Evolutionary conservation across 1,140 invertebrate species (phyloP).

Genomic region (Atta colombica): DNA sequence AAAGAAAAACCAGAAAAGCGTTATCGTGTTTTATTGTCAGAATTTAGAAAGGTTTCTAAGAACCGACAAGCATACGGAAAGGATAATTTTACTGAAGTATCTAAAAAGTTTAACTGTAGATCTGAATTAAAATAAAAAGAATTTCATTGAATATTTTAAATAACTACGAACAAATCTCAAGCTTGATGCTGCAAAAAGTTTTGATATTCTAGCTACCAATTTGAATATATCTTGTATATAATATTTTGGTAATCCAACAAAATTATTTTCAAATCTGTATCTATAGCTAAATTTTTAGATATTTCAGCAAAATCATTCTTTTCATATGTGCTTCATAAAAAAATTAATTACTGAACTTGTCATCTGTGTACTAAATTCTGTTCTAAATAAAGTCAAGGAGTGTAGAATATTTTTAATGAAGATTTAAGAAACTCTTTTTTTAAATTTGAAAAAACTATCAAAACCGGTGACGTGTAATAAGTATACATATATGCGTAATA

Average conservation of each 20-base stretch:
- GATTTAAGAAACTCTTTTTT: neutral
- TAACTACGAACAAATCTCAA: too few species aligned
- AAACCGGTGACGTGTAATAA: neutral
- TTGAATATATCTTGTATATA: too few species aligned
- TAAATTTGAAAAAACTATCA: neutral
- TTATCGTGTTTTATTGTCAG: neutral
- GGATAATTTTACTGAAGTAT: neutral
- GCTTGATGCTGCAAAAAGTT: too few species aligned
- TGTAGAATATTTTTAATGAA: neutral
- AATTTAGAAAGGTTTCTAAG: neutral
- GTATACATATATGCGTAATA: too few species aligned
- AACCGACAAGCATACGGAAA: neutral
- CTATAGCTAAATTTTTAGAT: too few species aligned
- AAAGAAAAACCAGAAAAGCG: constrained; percentile 17
- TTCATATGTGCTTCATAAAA: neutral
- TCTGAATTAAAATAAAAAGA: too few species aligned
- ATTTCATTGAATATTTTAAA: too few species aligned
- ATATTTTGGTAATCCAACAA: too few species aligned
- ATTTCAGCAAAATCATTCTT: too few species aligned
- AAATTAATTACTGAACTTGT: neutral
- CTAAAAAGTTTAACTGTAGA: too few species aligned
- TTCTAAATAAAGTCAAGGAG: neutral
- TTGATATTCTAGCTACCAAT: too few species aligned
- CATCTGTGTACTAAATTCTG: neutral
- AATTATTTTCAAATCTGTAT: too few species aligned